These are phyloP conservation scores for Steromphala cineraria DNA, from an alignment of 2,888 invertebrate genomes.

Conservation along the genomic window DNA sequence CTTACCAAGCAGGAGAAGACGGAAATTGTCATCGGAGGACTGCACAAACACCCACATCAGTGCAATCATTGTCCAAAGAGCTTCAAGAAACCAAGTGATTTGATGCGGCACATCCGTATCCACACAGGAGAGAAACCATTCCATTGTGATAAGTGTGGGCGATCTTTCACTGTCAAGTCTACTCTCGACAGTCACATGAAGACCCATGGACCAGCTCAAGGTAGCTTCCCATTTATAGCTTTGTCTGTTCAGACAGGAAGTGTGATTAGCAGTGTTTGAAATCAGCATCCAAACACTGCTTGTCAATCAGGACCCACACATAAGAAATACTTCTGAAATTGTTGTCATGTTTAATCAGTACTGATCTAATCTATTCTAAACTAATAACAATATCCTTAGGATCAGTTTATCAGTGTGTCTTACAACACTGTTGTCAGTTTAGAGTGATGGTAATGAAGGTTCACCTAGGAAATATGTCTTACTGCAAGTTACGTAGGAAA, in stretches of 20 bases:
- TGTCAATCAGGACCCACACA: no score
- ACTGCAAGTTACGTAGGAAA: no score
- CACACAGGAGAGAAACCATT: constrained; percentile 78
- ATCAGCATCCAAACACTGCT: no score
- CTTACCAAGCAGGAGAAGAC: constrained; percentile 21
- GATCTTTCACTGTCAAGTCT: constrained; percentile 81
- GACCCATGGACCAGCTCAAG: constrained; percentile 64
- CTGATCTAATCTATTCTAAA: no score
- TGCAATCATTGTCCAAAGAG: constrained; percentile 74
- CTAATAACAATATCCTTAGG: no score
- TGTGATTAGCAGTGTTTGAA: no score
- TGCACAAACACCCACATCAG: constrained; percentile 60
- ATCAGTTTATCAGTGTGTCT: no score
- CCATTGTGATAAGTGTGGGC: constrained; percentile 71
- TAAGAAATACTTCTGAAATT: no score
- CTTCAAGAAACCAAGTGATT: constrained; percentile 77
- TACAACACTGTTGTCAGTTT: no score
- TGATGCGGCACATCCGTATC: constrained; percentile 75
- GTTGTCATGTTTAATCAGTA: no score
- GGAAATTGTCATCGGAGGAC: constrained; percentile 4
- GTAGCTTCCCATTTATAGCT: background rate
- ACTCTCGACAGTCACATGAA: constrained; percentile 78
- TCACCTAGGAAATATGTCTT: no score
- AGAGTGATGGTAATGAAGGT: no score
- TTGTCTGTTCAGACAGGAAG: background rate